Evolutionary conservation across 1,140 invertebrate genomes (phyloP).

Genomic region (Platyscapa corneri): DNA sequence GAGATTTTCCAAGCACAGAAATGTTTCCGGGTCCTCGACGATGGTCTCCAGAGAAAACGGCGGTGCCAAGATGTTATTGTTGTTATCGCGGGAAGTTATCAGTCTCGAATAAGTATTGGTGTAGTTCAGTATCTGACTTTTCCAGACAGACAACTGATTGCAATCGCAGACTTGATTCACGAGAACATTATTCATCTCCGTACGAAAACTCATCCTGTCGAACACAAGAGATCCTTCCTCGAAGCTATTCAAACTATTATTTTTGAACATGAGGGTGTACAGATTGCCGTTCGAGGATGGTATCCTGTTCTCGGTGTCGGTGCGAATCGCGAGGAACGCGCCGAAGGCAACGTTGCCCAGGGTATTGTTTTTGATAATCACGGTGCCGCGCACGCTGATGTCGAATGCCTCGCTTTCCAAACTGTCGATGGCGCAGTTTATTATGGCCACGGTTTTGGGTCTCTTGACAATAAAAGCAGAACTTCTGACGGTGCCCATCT

Average conservation of each 20-base stretch:
- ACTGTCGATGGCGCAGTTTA: constrained; percentile 77
- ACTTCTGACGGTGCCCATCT: constrained; percentile 68
- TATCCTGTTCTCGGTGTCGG: constrained; percentile 71
- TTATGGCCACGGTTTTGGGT: constrained; percentile 77
- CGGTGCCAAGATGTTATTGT: constrained; percentile 50
- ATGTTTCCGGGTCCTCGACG: constrained; percentile 63
- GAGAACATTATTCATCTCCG: constrained; percentile 77
- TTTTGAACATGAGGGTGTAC: constrained; percentile 78
- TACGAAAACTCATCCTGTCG: constrained; percentile 75
- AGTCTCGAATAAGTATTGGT: constrained; percentile 65
- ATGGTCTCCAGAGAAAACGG: constrained; percentile 55
- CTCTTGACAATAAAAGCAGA: constrained; percentile 77
- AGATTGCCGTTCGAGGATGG: constrained; percentile 32
- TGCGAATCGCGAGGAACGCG: constrained; percentile 78
- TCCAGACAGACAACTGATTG: constrained; percentile 69
- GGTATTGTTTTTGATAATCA: constrained; percentile 80
- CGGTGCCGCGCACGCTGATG: constrained; percentile 77
- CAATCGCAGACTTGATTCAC: constrained; percentile 79
- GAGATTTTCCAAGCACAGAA: constrained; percentile 62
- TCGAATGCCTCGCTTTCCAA: constrained; percentile 81
- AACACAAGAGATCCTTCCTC: constrained; percentile 77
- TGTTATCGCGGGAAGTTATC: constrained; percentile 43
- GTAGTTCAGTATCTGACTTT: constrained; percentile 71
- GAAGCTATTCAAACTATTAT: constrained; percentile 78
- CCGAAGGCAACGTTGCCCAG: constrained; percentile 76